Conservation (phyloP, 1,140 invertebrate genomes). For the Papilio aristodemus region DNA sequence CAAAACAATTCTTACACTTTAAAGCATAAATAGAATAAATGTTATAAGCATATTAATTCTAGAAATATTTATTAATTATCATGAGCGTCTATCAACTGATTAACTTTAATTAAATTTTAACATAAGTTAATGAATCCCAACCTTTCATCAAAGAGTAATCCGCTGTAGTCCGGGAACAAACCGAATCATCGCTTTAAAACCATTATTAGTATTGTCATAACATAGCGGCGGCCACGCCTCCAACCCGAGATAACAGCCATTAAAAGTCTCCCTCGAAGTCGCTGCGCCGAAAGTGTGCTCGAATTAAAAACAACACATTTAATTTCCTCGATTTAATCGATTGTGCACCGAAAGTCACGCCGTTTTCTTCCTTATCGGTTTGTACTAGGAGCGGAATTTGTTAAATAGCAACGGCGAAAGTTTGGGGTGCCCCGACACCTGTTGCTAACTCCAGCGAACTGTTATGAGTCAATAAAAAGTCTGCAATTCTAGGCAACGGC, state of each 20-base stretch:
- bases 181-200: constrained; percentile 17
- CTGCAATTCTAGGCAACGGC: constrained; percentile 38
- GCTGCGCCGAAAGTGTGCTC: constrained; percentile 1
- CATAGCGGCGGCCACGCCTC: neutral
- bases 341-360: neutral
- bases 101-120: neutral
- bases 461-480: constrained; percentile 48
- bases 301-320: constrained; percentile 44
- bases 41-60: too few relatives aligned
- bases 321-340: constrained; percentile 41
- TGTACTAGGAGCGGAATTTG: neutral
- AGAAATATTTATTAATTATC: too few relatives aligned
- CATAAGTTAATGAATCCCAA: neutral
- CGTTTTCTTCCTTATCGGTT: constrained; percentile 19
- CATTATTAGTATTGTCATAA: constrained; percentile 9
- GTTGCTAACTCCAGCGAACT: constrained; percentile 38
- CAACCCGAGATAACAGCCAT: constrained; percentile 18
- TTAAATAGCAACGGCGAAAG: constrained; percentile 14
- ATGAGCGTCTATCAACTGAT: neutral
- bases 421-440: constrained; percentile 40
- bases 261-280: constrained; percentile 19
- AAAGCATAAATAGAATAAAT: too few relatives aligned
- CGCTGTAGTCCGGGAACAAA: constrained; percentile 8
- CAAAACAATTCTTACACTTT: too few relatives aligned
- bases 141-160: neutral